Base-by-base conservation (phyloP, 2,113 vertebrate species). In the Boulengeromyrus knoepffleri region DNA sequence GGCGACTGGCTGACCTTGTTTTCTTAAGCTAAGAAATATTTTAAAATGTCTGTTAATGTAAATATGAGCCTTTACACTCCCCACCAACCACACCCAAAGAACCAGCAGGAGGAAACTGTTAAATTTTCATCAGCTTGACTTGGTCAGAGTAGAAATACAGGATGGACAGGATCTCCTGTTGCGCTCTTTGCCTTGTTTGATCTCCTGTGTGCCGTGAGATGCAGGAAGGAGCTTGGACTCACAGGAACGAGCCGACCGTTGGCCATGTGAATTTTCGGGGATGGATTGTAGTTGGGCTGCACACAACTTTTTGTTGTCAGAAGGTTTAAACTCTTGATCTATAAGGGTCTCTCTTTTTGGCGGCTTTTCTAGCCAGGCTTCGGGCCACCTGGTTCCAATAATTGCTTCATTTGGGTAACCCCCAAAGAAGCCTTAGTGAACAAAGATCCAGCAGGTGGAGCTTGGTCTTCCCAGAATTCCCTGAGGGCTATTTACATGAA, bases 361-460 rank as follows among this genome's bases (percentile, higher is more conserved):
- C 1, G 1, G 31, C 21, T 45, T 83, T 39, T 83, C 36, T 21
- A n/a, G 45, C 19, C 42, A 8, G 17, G 45, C 83, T n/a, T 85
- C 1, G 3, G 39, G 3, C 19, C 21, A 13, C 83, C 45, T n/a
- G 80, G 70, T 84, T 46, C 19, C 80, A 84, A 5, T 46, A 47
- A 84, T 84, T 47, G 5, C 80, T 10, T 84, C 45, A n/a, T 6
- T 85, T 21, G 42, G 45, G 49, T 27, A 53, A 27, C 47, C 46
- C 47, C 50, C 31, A 36, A 8, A 31, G 50, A 15, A 85, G 83
- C 45, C 27, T 56, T 17, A 24, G 50, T 19, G 13, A 56, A 87
- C 85, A 39, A 56, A 89, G 45, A 49, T 58, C 86, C 49, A 88
- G 56, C 21, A 46, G 24, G 80, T 17, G 31, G 88, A 91, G 89